Base-by-base conservation (phyloP, 2,113 vertebrate species). In the Paralichthys olivaceus region DNA sequence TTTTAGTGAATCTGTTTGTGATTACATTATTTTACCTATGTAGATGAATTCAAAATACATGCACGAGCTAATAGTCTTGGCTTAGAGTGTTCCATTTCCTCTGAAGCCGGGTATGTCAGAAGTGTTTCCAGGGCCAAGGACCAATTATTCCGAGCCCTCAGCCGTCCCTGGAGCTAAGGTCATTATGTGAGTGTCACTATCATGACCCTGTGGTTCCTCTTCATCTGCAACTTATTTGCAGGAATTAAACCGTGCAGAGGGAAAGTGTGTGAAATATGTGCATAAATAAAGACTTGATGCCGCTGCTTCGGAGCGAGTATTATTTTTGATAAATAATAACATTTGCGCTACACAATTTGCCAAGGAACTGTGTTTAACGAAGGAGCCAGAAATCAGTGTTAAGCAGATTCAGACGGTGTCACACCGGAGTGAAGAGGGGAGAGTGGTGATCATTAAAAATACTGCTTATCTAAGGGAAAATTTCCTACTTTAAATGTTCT, bases 391-490 rank as follows among this genome's bases (percentile, higher is more conserved):
- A 89, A 88, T 85, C 81, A 72, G 83, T 81, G 80, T 79, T 89
- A 81, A 93, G 89, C 85, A 89, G 63, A 86, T 88, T 87, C 82
- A 76, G 75, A 81, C 64, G 59, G 78, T 70, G 85, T 86, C 72
- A 74, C 60, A 81, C 51, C 45, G 43, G 32, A 83, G 80, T 61
- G 67, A 83, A 67, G 55, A 63, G 70, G 69, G 60, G 72, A 84
- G 73, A 83, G 65, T 37, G 80, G 79, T 58, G 86, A 93, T 93
- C 90, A 92, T 94, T 93, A 93, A 93, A 94, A 94, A 93, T 93
- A 92, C 79, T 87, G 94, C 94, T 95, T 94, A 94, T 92, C 89
- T 91, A 92, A 92, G 92, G 86, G 85, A 79, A 93, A 94, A 92
- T 91, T 82, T 89, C 90, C 90, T 76, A 86, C 89, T 90, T 91